Evolutionary conservation across 1,140 invertebrate species (phyloP), one percentile per base, ranked within the genome.

Genomic region (Hylaeus volcanicus): DNA sequence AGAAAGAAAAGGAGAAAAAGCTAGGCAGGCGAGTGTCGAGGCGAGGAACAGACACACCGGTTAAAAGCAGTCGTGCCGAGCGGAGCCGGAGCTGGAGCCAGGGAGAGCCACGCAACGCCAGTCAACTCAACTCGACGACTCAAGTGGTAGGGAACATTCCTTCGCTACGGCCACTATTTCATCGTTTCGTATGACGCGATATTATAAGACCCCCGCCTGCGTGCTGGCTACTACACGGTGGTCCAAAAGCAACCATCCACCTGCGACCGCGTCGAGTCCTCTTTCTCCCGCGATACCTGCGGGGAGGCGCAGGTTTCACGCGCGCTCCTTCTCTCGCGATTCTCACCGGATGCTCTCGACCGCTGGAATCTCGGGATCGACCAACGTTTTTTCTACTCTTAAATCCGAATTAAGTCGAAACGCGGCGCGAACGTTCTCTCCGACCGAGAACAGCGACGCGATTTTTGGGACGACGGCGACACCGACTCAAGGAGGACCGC

Each of bases 151-250:
- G 90, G 90, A 91, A 92, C 91, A 92, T 93, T 93, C 92, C 92
- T 92, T 90, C 85, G 90, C 89, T 92, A 92, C 90, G 90, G 90
- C 91, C 92, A 93, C 92, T 93, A 93, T 93, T 93, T 93, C 92
- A 92, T 93, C 92, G 92, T 92, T 93, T 93, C 92, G 90, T 93
- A 93, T 92, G 92, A 92, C 92, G 92, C 90, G 91, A 92, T 93
- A 93, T 93, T 92, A 93, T 93, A 92, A 92, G 92, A 93, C 92
- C 92, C 92, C 92, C 92, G 91, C 88, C 92, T 92, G 92, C 84
- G 91, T 88, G 85, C 81, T 71, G 64, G 90, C 91, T 90, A 91
- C 92, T 92, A 92, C 92, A 92, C 83, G 92, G 92, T 92, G 91
- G 91, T 93, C 92, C 91, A 91, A 92, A 93, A 92, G 87, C 88